Base-by-base conservation (phyloP, 2,888 invertebrate species). In the Hetaerina titia region DNA sequence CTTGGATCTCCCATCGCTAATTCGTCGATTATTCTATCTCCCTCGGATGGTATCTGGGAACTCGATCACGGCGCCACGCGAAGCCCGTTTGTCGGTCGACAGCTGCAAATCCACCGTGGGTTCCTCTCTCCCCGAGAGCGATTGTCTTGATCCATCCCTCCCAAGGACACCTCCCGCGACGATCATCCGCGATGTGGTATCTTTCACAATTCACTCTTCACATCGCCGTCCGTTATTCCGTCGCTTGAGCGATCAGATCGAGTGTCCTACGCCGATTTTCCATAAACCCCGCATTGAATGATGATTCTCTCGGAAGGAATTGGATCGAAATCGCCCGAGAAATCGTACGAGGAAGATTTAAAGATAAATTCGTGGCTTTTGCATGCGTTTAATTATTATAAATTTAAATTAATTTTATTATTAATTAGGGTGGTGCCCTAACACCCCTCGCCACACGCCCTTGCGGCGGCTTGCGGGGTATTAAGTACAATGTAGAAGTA, bases 131-230 rank as follows among this genome's bases (percentile, higher is more conserved):
- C 5, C 31, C 31, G 69, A 69, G 69, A 69, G 69, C 31, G 11
- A 25, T 31, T 81, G 81, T 45, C 31, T 13, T 13, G 31, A 31
- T 31, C 81, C 45, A 1, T 45, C 45, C 45, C 45, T 4, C 45
- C 45, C 81, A 81, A 81, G 81, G 81, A 31, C 81, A 13, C 31
- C 5, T 15, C 31, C 31, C 8, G 81, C 81, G 81, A 31, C 31
- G 25, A 31, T 31, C 31, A 81, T 25, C 81, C 31, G 31, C 11
- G 45, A 45, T 31, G 11, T 81, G 31, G 31, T 13, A 7, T 81
- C 81, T 81, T 81, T 81, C 81, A 31, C 45, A 81, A 81, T 81
- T 81, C 81, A 81, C 81, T 81, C 25, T 81, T 31, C 81, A 31
- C 31, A 13, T 31, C 11, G 9, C 81, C 81, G 81, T 81, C 31